These are phyloP conservation scores for Spizaetus ornatus DNA, from an alignment of 2,113 vertebrate genomes.

Conservation along the genomic window DNA sequence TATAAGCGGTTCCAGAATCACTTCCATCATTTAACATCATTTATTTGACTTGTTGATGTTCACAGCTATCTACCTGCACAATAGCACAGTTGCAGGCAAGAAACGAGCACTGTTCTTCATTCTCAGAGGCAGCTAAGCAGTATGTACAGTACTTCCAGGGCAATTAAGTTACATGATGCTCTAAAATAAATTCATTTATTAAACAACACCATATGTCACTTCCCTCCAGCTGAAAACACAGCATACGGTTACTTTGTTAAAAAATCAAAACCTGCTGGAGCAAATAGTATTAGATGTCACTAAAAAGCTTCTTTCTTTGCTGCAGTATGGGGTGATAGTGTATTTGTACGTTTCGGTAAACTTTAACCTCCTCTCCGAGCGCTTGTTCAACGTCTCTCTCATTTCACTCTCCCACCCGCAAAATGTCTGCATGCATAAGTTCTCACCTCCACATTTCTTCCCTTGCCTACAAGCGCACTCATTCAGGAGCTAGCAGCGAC, in stretches of 20 bases:
- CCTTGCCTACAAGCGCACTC: background rate
- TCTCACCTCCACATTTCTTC: background rate
- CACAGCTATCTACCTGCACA: background rate
- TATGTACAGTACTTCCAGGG: background rate
- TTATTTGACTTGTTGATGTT: background rate
- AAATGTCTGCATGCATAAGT: background rate
- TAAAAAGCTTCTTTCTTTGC: background rate
- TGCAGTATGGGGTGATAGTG: background rate
- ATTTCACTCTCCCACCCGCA: background rate
- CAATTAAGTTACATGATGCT: slow-evolving; percentile 6
- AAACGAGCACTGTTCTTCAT: background rate
- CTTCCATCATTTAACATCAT: background rate
- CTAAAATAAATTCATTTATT: slow-evolving; percentile 53
- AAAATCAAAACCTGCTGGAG: background rate
- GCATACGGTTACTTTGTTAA: background rate
- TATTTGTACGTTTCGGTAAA: background rate
- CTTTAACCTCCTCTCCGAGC: background rate
- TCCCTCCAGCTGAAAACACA: slow-evolving; percentile 30
- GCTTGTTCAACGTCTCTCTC: background rate
- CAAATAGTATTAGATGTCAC: background rate
- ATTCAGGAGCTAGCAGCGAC: background rate
- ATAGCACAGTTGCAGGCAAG: background rate
- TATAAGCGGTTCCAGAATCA: background rate
- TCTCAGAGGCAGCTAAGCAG: background rate
- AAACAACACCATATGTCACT: slow-evolving; percentile 35